Percentiles rank a stretch among this genome's conserved stretches.
These are phyloP conservation scores for Hirtodrosophila alboralis DNA, from an alignment of 2,888 invertebrate genomes.

Conservation along the genomic window DNA sequence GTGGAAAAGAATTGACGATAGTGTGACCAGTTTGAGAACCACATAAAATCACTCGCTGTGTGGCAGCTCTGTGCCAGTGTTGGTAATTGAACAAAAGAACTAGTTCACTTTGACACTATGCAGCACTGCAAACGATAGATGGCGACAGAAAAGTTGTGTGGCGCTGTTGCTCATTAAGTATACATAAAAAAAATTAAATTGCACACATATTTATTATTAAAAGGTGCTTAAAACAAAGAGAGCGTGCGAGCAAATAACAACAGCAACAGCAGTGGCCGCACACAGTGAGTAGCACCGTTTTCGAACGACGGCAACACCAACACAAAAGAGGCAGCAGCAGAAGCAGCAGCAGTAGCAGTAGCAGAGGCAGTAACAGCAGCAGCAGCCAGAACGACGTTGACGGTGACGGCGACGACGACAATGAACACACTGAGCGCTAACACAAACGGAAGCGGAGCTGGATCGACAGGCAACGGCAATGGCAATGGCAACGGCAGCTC, in stretches of 20 bases:
- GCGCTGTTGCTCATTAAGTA: conserved; percentile 71
- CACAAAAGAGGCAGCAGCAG: conserved; percentile 33
- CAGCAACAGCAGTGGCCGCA: conserved; percentile 39
- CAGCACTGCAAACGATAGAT: conserved; percentile 59
- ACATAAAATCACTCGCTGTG: too few species aligned
- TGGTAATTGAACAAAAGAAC: conserved; percentile 9
- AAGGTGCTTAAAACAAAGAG: conserved; percentile 52
- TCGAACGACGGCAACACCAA: conserved; percentile 27
- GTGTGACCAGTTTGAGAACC: conserved; percentile 22
- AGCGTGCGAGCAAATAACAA: conserved; percentile 29
- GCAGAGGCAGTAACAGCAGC: conserved; percentile 18
- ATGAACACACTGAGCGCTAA: conserved; percentile 64
- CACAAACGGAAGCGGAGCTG: conserved; percentile 62
- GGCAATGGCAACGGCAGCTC: conserved; percentile 37
- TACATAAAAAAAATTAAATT: conserved; percentile 75
- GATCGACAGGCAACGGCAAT: conserved; percentile 46
- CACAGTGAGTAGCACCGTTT: conserved; percentile 36
- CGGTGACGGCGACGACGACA: conserved; percentile 56
- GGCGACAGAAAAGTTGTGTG: conserved; percentile 55
- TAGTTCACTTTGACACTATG: conserved; percentile 30
- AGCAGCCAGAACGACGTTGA: conserved; percentile 55
- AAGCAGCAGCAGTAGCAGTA: conserved; percentile 25
- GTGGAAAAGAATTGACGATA: conserved; percentile 49
- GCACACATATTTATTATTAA: conserved; percentile 64
- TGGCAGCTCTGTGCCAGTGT: conserved; percentile 32